These are phyloP conservation scores for Amphipyra berbera DNA, from an alignment of 2,888 invertebrate species.

Conservation along the genomic window DNA sequence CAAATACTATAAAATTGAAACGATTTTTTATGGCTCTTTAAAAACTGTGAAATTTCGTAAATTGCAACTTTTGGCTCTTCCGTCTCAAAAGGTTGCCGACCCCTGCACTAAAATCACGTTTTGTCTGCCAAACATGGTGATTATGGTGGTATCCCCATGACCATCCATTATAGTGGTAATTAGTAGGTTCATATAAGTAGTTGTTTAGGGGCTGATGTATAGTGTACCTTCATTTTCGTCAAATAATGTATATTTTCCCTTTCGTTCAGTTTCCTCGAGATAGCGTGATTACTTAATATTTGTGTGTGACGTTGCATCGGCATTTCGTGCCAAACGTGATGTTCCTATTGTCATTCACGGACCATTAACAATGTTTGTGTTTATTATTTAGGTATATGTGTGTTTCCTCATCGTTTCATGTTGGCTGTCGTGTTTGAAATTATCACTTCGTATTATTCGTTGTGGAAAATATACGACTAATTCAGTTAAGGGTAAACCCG, in stretches of 20 bases:
- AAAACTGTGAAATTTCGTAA: no score
- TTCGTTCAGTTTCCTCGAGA: conserved; percentile 8
- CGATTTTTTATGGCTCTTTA: no score
- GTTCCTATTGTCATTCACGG: conserved; percentile 23
- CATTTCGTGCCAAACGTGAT: conserved; percentile 40
- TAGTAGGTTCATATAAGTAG: no score
- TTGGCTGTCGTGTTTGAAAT: conserved; percentile 2
- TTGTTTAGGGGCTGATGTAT: no score
- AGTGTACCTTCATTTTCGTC: not conserved
- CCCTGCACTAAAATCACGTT: no score
- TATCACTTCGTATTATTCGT: not conserved
- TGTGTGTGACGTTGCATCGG: conserved; percentile 7
- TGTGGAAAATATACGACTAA: not conserved
- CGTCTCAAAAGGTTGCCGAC: no score
- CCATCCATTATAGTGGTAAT: no score
- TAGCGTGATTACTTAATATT: conserved; percentile 28
- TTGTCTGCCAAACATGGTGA: no score
- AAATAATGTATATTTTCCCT: conserved; percentile 4
- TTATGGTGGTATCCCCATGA: no score
- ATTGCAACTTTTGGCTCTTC: no score
- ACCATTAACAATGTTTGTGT: conserved; percentile 16
- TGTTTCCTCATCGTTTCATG: conserved; percentile 8
- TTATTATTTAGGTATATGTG: conserved; percentile 36
- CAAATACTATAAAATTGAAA: no score
- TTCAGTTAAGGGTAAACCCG: no score